Evolutionary conservation across 2,113 vertebrate genomes (phyloP).

Genomic region (Gallinago media): DNA sequence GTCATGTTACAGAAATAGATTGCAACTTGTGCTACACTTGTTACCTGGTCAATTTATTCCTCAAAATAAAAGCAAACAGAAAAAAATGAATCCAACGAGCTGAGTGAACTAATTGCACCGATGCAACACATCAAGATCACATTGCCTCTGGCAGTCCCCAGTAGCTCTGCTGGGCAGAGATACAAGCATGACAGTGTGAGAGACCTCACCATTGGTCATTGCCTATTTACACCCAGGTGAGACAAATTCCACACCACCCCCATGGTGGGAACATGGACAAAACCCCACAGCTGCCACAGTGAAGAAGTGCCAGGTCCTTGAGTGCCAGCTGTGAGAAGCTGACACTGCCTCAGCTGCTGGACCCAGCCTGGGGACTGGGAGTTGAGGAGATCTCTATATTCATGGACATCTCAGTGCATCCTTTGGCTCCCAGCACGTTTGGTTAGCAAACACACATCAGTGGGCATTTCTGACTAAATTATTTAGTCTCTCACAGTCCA

Average conservation of each 20-base stretch:
- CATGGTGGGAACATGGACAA: rapidly evolving
- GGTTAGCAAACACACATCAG: neutral
- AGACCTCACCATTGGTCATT: neutral
- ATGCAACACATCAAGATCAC: neutral
- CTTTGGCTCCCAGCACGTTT: neutral
- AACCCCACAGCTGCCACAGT: neutral
- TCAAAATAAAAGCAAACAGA: neutral
- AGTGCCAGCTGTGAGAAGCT: too few relatives aligned
- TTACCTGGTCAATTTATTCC: neutral
- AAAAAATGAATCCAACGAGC: neutral
- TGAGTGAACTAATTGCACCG: neutral
- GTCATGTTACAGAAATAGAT: rapidly evolving
- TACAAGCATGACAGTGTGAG: neutral
- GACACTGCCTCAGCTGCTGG: neutral
- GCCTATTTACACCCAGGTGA: rapidly evolving
- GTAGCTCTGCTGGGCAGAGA: neutral
- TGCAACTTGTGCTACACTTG: neutral
- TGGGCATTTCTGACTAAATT: neutral
- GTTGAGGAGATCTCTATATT: neutral
- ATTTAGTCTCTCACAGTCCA: neutral
- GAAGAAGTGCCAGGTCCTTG: too few relatives aligned
- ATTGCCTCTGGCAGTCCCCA: neutral
- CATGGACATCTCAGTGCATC: neutral
- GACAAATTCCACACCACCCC: neutral
- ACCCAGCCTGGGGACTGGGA: neutral